Percentiles rank a stretch among this genome's conserved stretches.
These are phyloP conservation scores for Sternarchorhynchus goeldii DNA, from an alignment of 2,797 vertebrate genomes.

Conservation along the genomic window DNA sequence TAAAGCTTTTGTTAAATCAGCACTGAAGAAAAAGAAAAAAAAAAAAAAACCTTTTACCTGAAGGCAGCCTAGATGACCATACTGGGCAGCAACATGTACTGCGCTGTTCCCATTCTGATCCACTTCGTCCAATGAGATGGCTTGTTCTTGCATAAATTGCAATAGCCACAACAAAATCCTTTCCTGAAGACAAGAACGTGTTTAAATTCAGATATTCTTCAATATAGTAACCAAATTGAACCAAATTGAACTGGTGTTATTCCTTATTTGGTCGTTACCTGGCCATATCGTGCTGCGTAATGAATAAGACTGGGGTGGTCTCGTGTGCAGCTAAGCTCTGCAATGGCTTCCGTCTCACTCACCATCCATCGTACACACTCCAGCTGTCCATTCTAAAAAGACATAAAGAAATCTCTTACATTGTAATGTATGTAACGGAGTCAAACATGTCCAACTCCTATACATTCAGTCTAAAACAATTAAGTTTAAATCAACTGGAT, in stretches of 20 bases:
- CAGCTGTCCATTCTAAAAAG: constrained; percentile 86
- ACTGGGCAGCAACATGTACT: constrained; percentile 90
- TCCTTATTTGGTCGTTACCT: constrained; percentile 76
- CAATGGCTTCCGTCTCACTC: constrained; percentile 96
- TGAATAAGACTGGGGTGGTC: constrained; percentile 96
- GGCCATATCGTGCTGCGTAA: constrained; percentile 91
- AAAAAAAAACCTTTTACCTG: constrained; percentile 77
- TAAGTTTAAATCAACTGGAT: no score
- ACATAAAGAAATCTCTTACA: constrained; percentile 15
- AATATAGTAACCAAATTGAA: neutral
- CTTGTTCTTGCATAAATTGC: constrained; percentile 99
- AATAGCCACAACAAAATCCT: constrained; percentile 96
- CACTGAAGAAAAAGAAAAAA: neutral
- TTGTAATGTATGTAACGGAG: no score
- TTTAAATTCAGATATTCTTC: neutral
- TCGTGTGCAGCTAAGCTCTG: constrained; percentile 93
- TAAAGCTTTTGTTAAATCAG: neutral
- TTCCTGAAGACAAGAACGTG: constrained; percentile 74
- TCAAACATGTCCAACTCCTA: no score
- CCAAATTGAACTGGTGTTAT: neutral
- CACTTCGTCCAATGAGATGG: constrained; percentile 93
- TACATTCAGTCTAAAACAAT: no score
- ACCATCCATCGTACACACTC: constrained; percentile 99
- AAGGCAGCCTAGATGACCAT: constrained; percentile 92
- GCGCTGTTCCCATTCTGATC: constrained; percentile 95